Evolutionary conservation across 2,797 vertebrate genomes (phyloP).

Genomic region (Enteromius paludinosus): DNA sequence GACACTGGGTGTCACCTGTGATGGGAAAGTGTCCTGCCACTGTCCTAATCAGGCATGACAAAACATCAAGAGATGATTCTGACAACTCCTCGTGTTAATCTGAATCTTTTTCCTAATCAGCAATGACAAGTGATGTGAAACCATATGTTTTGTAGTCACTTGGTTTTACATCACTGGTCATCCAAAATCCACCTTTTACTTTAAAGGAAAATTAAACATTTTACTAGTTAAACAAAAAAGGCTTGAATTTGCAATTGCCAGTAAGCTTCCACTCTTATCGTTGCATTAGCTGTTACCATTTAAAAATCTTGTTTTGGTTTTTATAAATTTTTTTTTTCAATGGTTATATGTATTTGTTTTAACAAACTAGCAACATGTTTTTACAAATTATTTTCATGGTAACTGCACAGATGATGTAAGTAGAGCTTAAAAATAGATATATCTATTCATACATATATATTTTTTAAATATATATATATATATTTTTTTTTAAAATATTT

Average conservation of each 20-base stretch:
- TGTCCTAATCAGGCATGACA: neutral
- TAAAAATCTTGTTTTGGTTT: neutral
- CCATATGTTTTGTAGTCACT: neutral
- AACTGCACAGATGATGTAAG: no score
- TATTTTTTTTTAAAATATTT: no score
- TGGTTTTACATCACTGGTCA: neutral
- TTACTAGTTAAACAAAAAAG: neutral
- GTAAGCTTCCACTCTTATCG: neutral
- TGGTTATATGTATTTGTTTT: no score
- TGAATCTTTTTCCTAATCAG: neutral
- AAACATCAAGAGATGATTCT: neutral
- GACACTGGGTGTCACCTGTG: conserved; percentile 14
- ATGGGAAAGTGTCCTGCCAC: neutral
- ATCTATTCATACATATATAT: no score
- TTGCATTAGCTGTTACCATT: neutral
- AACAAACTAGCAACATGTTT: no score
- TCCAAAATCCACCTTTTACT: neutral
- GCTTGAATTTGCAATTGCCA: neutral
- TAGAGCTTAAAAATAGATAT: no score
- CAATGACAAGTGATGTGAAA: neutral
- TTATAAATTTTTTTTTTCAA: no score
- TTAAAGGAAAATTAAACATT: neutral
- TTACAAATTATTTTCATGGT: no score
- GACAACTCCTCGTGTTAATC: neutral
- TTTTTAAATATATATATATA: no score